Evolutionary conservation across 2,797 vertebrate species (phyloP).

Genomic region (Microtus obscurus): DNA sequence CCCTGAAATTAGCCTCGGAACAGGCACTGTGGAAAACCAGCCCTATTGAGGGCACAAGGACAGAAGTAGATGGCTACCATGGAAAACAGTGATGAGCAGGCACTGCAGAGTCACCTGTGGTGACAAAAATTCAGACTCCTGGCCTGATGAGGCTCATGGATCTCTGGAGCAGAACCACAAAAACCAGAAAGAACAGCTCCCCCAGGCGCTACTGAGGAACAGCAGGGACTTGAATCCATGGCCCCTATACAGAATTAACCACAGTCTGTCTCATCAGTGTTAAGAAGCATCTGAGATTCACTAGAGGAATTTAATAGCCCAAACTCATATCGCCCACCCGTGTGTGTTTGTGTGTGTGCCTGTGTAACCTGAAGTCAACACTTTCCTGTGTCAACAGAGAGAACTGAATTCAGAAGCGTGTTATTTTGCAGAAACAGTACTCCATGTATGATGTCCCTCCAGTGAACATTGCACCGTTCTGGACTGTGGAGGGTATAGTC

Average conservation of each 20-base stretch:
- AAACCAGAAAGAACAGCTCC: background rate
- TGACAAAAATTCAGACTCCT: background rate
- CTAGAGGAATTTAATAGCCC: background rate
- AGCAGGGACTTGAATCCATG: background rate
- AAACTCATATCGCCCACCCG: fast-evolving
- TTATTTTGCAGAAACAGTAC: background rate
- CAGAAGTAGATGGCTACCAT: background rate
- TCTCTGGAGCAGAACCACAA: background rate
- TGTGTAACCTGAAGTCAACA: background rate
- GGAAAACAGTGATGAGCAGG: background rate
- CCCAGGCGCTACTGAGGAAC: background rate
- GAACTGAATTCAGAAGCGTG: constrained; percentile 15
- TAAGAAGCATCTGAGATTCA: background rate
- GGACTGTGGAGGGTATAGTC: background rate
- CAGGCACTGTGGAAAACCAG: background rate
- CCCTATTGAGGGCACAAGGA: too few relatives aligned
- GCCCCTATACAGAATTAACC: background rate
- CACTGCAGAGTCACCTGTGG: background rate
- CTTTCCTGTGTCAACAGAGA: constrained; percentile 44
- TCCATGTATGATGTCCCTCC: background rate
- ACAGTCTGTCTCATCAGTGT: background rate
- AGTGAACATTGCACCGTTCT: background rate
- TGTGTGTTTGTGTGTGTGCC: background rate
- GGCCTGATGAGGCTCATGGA: background rate
- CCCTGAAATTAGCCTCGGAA: background rate